These are phyloP conservation scores for Actenoides lindsayi DNA, from an alignment of 2,113 vertebrate genomes.

Conservation along the genomic window DNA sequence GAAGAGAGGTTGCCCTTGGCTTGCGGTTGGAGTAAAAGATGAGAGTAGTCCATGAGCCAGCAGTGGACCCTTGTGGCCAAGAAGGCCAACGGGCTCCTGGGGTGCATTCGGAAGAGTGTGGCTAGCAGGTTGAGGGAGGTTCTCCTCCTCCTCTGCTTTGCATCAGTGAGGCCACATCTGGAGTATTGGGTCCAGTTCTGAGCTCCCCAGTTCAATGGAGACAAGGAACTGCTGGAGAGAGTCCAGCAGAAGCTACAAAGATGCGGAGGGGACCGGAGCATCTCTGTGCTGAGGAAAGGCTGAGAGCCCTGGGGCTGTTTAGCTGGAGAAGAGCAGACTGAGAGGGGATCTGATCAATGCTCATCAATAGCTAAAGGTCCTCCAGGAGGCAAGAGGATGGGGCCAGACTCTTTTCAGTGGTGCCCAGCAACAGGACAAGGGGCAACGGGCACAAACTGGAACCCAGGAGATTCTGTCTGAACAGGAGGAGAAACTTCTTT, in stretches of 20 bases:
- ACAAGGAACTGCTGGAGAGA: not conserved
- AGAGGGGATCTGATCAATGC: not conserved
- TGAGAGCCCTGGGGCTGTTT: not conserved
- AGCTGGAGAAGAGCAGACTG: not conserved
- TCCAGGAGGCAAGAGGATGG: not conserved
- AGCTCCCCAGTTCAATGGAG: not conserved
- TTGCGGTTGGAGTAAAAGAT: not conserved
- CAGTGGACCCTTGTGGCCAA: not conserved
- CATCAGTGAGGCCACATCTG: not conserved
- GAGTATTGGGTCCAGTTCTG: not conserved
- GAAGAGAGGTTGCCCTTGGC: not conserved
- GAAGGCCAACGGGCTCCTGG: not conserved
- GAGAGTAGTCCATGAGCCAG: not conserved
- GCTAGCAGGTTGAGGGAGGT: not conserved
- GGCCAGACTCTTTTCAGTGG: not conserved
- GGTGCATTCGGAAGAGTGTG: not conserved
- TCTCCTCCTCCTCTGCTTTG: not conserved
- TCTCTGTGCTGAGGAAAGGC: not conserved
- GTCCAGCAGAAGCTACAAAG: not conserved
- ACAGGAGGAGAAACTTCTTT: not conserved
- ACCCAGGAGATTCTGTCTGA: not conserved
- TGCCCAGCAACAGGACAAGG: not conserved
- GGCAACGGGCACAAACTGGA: not conserved
- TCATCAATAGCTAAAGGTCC: not conserved
- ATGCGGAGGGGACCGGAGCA: not conserved